A percentile compares a stretch with the other conserved stretches of the same genome.
Evolutionary conservation across 92 coral and sea anemone species (phyloP).

Genomic region (Zoanthus solanderi): DNA sequence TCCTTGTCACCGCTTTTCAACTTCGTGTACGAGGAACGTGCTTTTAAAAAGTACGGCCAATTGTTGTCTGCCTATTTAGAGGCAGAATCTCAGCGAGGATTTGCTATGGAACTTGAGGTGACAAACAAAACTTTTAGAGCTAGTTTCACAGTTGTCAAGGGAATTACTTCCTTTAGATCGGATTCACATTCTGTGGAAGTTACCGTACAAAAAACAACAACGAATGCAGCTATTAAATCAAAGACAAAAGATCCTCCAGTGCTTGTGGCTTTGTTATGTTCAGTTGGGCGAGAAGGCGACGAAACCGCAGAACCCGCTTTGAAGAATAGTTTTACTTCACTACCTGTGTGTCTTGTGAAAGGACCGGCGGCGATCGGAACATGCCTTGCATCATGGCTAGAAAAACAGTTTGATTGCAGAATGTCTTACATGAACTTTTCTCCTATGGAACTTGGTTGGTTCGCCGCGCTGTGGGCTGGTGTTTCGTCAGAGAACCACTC

Average conservation of each 20-base stretch:
- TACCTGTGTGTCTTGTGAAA: slow-evolving; percentile 88
- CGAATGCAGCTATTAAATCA: slow-evolving; percentile 7
- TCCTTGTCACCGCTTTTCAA: slow-evolving; percentile 86
- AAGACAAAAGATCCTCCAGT: slow-evolving; percentile 51
- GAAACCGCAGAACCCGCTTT: slow-evolving; percentile 39
- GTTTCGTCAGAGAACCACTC: slow-evolving; percentile 53
- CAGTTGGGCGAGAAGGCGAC: slow-evolving; percentile 64
- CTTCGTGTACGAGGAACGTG: slow-evolving; percentile 60
- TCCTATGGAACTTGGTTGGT: slow-evolving; percentile 88
- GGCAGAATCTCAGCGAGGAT: slow-evolving; percentile 54
- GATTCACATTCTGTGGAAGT: slow-evolving; percentile 75
- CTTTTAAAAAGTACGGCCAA: slow-evolving; percentile 67
- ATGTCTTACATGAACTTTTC: slow-evolving; percentile 78
- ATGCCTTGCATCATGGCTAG: slow-evolving; percentile 74
- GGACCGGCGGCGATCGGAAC: slow-evolving; percentile 71
- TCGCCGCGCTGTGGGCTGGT: slow-evolving; percentile 91
- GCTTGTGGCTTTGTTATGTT: slow-evolving; percentile 75
- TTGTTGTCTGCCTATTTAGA: slow-evolving; percentile 65
- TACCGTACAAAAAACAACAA: slow-evolving; percentile 38
- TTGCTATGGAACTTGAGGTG: slow-evolving; percentile 51
- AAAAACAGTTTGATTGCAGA: slow-evolving; percentile 85
- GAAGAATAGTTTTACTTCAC: slow-evolving; percentile 57
- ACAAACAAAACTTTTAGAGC: slow-evolving; percentile 55
- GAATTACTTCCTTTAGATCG: slow-evolving; percentile 63
- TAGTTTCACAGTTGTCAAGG: slow-evolving; percentile 61